phyloP scores from a whole-genome alignment of 2,888 invertebrate species.

The Gortyna flavago region DNA sequence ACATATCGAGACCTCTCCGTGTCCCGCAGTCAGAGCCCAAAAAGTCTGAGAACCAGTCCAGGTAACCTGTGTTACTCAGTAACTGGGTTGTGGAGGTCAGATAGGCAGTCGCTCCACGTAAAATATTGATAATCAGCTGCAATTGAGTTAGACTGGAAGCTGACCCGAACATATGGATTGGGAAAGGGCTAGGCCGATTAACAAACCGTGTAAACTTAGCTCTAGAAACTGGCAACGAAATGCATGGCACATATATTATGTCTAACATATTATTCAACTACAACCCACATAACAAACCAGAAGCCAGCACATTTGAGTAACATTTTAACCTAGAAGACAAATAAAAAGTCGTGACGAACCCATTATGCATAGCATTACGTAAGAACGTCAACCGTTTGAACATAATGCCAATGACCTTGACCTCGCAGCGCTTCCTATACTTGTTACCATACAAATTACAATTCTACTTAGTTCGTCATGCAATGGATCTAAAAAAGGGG shows the following conservation, averaged over 20 bases:
- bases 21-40: too few relatives aligned
- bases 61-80: too few relatives aligned
- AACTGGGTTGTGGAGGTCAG: too few relatives aligned
- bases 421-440: constrained; percentile 26
- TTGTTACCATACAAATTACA: constrained; percentile 2
- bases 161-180: background rate
- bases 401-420: constrained; percentile 50
- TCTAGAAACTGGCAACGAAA: background rate
- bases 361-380: constrained; percentile 52
- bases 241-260: background rate
- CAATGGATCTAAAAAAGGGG: background rate
- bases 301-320: constrained; percentile 22
- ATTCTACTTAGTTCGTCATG: background rate
- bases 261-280: background rate
- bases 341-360: constrained; percentile 50
- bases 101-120: too few relatives aligned
- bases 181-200: background rate
- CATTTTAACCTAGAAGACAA: constrained; percentile 38
- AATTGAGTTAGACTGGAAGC: background rate
- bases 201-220: background rate
- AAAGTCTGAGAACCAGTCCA: too few relatives aligned
- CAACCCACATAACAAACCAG: constrained; percentile 2
- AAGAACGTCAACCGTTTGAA: constrained; percentile 42
- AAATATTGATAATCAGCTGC: background rate
- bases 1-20: too few relatives aligned